A percentile compares a stretch with the other conserved stretches of the same genome.
These are phyloP conservation scores for Camelus bactrianus DNA, from an alignment of 2,113 vertebrate species.

Conservation along the genomic window DNA sequence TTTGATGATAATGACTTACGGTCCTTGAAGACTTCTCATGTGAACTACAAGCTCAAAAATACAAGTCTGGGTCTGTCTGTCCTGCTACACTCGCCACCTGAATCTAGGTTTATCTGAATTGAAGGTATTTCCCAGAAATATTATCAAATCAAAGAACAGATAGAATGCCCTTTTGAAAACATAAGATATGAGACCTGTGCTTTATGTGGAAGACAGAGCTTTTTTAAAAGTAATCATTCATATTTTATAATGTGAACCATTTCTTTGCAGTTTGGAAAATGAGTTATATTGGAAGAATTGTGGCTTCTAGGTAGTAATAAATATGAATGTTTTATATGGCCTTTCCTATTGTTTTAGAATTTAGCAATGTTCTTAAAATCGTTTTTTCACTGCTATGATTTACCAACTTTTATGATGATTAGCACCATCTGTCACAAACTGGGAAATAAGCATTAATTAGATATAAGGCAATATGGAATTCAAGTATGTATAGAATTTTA, in stretches of 20 bases:
- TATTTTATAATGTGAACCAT: slow-evolving; percentile 78
- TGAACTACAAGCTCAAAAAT: background rate
- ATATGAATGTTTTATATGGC: slow-evolving; percentile 74
- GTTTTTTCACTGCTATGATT: slow-evolving; percentile 56
- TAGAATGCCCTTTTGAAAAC: slow-evolving; percentile 70
- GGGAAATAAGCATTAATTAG: slow-evolving; percentile 66
- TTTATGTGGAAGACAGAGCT: slow-evolving; percentile 66
- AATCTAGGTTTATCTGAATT: slow-evolving; percentile 54
- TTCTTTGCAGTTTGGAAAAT: slow-evolving; percentile 81
- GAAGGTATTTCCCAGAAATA: slow-evolving; percentile 69
- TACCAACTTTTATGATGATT: slow-evolving; percentile 59
- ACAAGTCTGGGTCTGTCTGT: background rate
- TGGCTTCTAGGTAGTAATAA: slow-evolving; percentile 76
- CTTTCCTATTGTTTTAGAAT: slow-evolving; percentile 67
- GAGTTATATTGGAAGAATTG: slow-evolving; percentile 67
- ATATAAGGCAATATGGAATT: background rate
- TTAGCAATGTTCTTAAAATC: slow-evolving; percentile 56
- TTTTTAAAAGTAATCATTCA: slow-evolving; percentile 73
- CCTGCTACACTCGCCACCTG: background rate
- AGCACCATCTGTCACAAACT: slow-evolving; percentile 42
- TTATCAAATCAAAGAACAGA: slow-evolving; percentile 67
- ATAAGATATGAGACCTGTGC: slow-evolving; percentile 54
- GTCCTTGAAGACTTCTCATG: background rate
- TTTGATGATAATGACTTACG: slow-evolving; percentile 19
- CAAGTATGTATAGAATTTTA: background rate